phyloP scores from a whole-genome alignment of 2,797 vertebrate species.

The Thaleichthys pacificus region DNA sequence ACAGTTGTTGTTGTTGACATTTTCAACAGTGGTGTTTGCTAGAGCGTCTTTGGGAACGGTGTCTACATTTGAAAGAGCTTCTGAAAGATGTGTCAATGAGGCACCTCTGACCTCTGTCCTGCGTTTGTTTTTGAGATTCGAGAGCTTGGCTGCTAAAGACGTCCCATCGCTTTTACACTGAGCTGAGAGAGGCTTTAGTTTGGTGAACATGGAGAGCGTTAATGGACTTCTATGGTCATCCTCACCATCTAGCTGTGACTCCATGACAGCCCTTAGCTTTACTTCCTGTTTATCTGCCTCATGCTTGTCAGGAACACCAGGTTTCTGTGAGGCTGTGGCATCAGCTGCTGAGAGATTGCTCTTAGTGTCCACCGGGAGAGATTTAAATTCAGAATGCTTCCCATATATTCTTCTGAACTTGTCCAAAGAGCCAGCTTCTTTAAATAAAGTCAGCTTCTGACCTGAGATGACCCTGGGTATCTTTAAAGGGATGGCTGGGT shows the following conservation, averaged over 20 bases:
- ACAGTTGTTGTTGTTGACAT: slow-evolving; percentile 27
- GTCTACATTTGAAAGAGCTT: slow-evolving; percentile 18
- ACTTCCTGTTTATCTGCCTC: slow-evolving; percentile 19
- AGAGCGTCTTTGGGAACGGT: background rate
- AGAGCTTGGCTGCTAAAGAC: slow-evolving; percentile 86
- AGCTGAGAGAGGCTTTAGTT: slow-evolving; percentile 40
- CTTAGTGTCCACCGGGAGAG: slow-evolving; percentile 6
- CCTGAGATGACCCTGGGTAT: slow-evolving; percentile 41
- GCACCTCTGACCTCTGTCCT: slow-evolving; percentile 36
- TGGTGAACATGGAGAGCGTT: slow-evolving; percentile 47
- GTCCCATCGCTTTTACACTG: slow-evolving; percentile 43
- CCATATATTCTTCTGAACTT: slow-evolving; percentile 85
- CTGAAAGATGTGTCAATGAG: background rate
- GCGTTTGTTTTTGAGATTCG: slow-evolving; percentile 72
- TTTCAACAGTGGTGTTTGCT: slow-evolving; percentile 17
- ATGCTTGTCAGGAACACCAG: slow-evolving; percentile 9
- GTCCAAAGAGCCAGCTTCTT: slow-evolving; percentile 83
- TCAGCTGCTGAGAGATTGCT: slow-evolving; percentile 6
- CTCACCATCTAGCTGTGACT: slow-evolving; percentile 18
- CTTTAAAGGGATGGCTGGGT: slow-evolving; percentile 46
- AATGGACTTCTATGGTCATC: slow-evolving; percentile 33
- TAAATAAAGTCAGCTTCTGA: slow-evolving; percentile 69
- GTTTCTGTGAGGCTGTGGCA: background rate
- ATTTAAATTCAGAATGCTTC: slow-evolving; percentile 48
- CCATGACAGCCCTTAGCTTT: slow-evolving; percentile 7